Base-by-base conservation (phyloP, 2,888 invertebrate species). In the Scaptomyza polygonia region DNA sequence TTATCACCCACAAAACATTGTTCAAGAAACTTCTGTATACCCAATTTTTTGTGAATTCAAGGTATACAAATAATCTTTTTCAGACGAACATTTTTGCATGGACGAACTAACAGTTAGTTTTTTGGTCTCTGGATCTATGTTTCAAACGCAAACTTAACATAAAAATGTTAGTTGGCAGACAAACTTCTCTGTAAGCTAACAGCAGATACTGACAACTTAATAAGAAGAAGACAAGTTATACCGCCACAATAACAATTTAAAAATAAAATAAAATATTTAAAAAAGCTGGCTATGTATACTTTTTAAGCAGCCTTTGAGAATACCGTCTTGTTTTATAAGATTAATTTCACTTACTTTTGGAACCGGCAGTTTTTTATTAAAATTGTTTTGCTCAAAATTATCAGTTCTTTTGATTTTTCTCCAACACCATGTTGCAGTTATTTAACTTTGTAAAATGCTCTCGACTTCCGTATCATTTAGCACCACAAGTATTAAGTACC, bases 381-480 rank as follows among this genome's bases (percentile, higher is more conserved):
- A 49, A 59, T 51, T 11, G 34, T 0, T 12, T 7, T 25, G 6
- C 21, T 25, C 3, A 27, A 36, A 53, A 30, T 7, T 51, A 40
- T 29, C 0, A n/a, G 34, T n/a, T 52, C 25, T 44, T 5, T 12
- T 18, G 14, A 14, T 14, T 25, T 18, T 48, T 5, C n/a, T 2
- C 25, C 7, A 8, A 18, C 32, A 44, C 6, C 11, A 77, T 74
- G 77, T 12, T 72, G 40, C 77, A 67, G 3, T n/a, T 76, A 39
- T 21, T 59, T 9, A 44, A 9, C 12, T 12, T 44, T 9, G 0
- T 29, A 7, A 58, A 32, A 72, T 49, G 27, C 11, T 34, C 47
- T 0, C 40, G 30, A 0, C 5, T 51, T n/a, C 14, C 18, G 3
- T 30, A 27, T 32, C 25, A 25, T 8, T 2, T 11, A 25, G 11